Evolutionary conservation across 1,140 invertebrate genomes (phyloP).

Genomic region (Asbolus verrucosus): DNA sequence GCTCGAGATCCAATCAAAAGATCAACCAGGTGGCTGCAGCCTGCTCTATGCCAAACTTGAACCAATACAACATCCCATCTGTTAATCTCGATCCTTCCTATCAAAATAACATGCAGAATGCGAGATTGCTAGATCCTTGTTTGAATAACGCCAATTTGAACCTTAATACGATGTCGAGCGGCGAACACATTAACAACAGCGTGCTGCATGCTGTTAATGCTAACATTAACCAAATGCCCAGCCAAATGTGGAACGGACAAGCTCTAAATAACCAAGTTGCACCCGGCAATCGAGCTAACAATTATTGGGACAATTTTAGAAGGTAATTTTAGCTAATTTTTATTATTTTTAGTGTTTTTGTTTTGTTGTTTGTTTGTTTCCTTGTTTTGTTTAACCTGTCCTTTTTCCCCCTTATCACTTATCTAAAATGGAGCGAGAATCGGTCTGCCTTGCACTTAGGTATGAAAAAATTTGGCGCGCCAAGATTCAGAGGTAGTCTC

Average conservation of each 20-base stretch:
- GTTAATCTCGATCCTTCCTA: slow-evolving; percentile 56
- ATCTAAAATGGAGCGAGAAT: neutral
- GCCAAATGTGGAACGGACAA: slow-evolving; percentile 64
- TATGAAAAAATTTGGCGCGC: too few relatives aligned
- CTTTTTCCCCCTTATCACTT: slow-evolving; percentile 4
- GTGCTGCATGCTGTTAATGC: slow-evolving; percentile 54
- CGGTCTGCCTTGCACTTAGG: neutral
- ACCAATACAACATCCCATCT: slow-evolving; percentile 55
- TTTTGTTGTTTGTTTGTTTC: slow-evolving; percentile 18
- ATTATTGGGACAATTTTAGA: slow-evolving; percentile 93
- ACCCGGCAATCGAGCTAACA: slow-evolving; percentile 87
- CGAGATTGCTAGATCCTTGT: slow-evolving; percentile 56
- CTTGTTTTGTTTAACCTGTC: slow-evolving; percentile 15
- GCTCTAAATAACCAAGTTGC: slow-evolving; percentile 88
- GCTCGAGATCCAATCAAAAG: slow-evolving; percentile 50
- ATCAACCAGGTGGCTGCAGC: slow-evolving; percentile 57
- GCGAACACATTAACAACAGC: slow-evolving; percentile 54
- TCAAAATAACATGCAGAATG: slow-evolving; percentile 53
- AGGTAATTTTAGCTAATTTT: slow-evolving; percentile 70
- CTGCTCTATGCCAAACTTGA: slow-evolving; percentile 59
- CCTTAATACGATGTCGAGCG: too few relatives aligned
- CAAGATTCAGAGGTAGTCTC: too few relatives aligned
- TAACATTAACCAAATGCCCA: slow-evolving; percentile 57
- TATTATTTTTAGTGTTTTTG: slow-evolving; percentile 29
- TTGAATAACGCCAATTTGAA: slow-evolving; percentile 56